phyloP scores from a whole-genome alignment of 2,888 invertebrate species.

The Tenthredo distinguenda region DNA sequence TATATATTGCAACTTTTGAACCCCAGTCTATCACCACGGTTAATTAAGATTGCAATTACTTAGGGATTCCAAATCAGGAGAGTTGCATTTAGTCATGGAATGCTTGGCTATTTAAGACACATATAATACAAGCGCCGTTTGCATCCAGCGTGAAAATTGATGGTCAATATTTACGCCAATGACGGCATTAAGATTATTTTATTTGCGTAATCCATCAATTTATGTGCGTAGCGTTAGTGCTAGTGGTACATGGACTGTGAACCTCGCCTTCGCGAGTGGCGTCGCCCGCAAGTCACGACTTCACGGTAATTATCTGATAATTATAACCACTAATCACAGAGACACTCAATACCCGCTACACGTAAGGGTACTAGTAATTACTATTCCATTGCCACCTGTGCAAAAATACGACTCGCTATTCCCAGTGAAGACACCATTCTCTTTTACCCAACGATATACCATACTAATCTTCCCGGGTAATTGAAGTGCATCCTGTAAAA shows the following conservation, averaged over 20 bases:
- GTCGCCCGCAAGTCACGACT: slow-evolving; percentile 36
- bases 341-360: slow-evolving; percentile 51
- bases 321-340: slow-evolving; percentile 52
- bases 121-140: slow-evolving; percentile 2
- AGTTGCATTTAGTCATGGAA: not conserved
- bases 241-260: slow-evolving; percentile 7
- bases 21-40: not conserved
- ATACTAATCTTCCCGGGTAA: slow-evolving; percentile 9
- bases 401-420: slow-evolving; percentile 34
- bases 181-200: slow-evolving; percentile 44
- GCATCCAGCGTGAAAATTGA: slow-evolving; percentile 43
- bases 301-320: slow-evolving; percentile 52
- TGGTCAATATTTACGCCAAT: slow-evolving; percentile 46
- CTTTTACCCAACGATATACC: slow-evolving; percentile 17
- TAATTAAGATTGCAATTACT: slow-evolving; percentile 1
- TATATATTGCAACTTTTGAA: not conserved
- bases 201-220: slow-evolving; percentile 50
- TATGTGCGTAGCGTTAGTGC: slow-evolving; percentile 35
- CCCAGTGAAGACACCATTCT: slow-evolving; percentile 35
- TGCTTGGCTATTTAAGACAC: not conserved
- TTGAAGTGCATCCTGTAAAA: slow-evolving; percentile 22
- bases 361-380: slow-evolving; percentile 47
- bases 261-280: slow-evolving; percentile 41
- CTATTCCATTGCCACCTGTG: slow-evolving; percentile 38
- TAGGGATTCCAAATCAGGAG: not conserved